Evolutionary conservation across 2,797 vertebrate species (phyloP).

Genomic region (Chanos chanos): DNA sequence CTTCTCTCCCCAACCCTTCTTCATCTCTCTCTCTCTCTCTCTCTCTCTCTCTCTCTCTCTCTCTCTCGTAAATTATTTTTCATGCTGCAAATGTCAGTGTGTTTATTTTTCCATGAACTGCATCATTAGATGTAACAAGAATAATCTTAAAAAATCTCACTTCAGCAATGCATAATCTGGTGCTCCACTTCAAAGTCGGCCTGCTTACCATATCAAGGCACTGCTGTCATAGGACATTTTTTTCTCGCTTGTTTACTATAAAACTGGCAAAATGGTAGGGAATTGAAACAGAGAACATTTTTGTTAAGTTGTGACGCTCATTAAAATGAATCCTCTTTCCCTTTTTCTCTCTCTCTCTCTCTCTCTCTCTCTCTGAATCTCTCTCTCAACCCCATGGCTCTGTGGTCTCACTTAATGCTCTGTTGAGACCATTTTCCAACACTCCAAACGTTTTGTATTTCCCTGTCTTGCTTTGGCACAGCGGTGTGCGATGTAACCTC

Average conservation of each 20-base stretch:
- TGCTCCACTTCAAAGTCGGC: constrained; percentile 55
- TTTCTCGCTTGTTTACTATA: constrained; percentile 51
- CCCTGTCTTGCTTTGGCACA: constrained; percentile 33
- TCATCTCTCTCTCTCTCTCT: constrained; percentile 7
- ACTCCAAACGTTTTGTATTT: constrained; percentile 44
- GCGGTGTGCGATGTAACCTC: constrained; percentile 41
- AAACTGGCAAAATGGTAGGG: constrained; percentile 53
- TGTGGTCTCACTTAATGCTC: constrained; percentile 34
- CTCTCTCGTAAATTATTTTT: constrained; percentile 49
- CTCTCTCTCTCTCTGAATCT: too few relatives aligned
- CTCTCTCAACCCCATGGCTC: constrained; percentile 25
- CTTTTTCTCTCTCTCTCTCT: too few relatives aligned
- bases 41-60: not conserved
- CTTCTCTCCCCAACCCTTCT: not conserved
- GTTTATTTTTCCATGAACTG: constrained; percentile 56
- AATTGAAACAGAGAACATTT: constrained; percentile 56
- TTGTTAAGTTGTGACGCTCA: constrained; percentile 56
- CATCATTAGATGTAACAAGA: constrained; percentile 60
- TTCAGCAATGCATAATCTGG: constrained; percentile 53
- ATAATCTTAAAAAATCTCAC: constrained; percentile 60
- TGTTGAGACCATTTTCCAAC: constrained; percentile 41
- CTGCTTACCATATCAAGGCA: constrained; percentile 61
- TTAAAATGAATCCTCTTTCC: constrained; percentile 49
- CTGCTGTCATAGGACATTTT: constrained; percentile 55
- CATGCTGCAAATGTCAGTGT: constrained; percentile 50